These are phyloP conservation scores for Anhinga anhinga DNA, from an alignment of 2,113 vertebrate genomes.

Conservation along the genomic window DNA sequence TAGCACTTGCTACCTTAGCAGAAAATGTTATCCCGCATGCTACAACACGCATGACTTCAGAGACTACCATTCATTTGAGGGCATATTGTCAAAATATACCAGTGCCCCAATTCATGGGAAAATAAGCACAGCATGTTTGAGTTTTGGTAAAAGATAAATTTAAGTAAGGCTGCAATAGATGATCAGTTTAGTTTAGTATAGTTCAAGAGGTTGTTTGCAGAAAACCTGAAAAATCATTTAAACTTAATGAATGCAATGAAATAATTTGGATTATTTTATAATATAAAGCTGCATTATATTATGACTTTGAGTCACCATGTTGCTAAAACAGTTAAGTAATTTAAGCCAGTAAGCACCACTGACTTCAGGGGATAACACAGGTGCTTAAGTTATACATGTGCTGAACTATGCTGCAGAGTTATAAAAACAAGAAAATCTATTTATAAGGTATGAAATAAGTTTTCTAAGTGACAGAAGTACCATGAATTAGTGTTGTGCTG, in stretches of 20 bases:
- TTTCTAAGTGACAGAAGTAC: not conserved
- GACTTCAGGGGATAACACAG: not conserved
- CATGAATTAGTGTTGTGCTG: not conserved
- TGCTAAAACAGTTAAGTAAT: not conserved
- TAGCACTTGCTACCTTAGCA: constrained; percentile 40
- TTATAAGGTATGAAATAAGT: not conserved
- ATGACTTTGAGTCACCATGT: not conserved
- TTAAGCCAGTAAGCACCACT: not conserved
- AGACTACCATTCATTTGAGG: not conserved
- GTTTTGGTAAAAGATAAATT: not conserved
- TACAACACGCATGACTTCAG: not conserved
- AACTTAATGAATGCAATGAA: not conserved
- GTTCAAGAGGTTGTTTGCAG: not conserved
- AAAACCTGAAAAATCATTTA: not conserved
- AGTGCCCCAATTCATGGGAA: not conserved
- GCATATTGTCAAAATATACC: not conserved
- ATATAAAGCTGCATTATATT: not conserved
- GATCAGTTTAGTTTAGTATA: not conserved
- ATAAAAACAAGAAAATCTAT: not conserved
- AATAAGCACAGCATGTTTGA: not conserved
- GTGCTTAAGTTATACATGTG: not conserved
- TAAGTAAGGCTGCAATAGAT: not conserved
- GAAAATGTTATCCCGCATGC: constrained; percentile 13
- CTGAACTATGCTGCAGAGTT: not conserved
- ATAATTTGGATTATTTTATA: not conserved